phyloP scores from a whole-genome alignment of 2,888 invertebrate genomes.

The Aporophyla lueneburgensis region DNA sequence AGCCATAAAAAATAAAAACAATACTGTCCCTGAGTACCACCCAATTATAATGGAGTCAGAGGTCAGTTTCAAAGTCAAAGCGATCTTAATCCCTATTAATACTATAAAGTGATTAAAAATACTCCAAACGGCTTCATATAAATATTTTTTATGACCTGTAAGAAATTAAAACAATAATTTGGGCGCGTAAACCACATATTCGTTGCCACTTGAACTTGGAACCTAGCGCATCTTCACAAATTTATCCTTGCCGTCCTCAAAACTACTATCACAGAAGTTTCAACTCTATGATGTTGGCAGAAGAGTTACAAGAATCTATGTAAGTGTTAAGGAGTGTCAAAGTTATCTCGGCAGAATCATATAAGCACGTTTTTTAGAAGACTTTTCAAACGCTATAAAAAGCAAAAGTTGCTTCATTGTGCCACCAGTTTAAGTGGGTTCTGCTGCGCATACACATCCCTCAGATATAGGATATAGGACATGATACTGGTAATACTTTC shows the following conservation, averaged over 20 bases:
- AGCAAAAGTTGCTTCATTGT: constrained; percentile 77
- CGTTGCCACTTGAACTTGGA: constrained; percentile 77
- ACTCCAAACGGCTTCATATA: constrained; percentile 16
- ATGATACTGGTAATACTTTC: constrained; percentile 82
- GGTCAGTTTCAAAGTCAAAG: constrained; percentile 46
- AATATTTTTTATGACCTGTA: constrained; percentile 53
- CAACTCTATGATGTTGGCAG: constrained; percentile 50
- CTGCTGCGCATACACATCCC: constrained; percentile 76
- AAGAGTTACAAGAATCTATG: constrained; percentile 33
- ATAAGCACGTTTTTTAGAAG: constrained; percentile 85
- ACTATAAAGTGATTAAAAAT: constrained; percentile 16
- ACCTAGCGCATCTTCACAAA: constrained; percentile 75
- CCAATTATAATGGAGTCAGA: constrained; percentile 16
- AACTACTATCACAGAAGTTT: constrained; percentile 23
- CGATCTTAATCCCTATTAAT: constrained; percentile 26
- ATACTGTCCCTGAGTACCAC: constrained; percentile 37
- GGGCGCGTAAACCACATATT: constrained; percentile 70
- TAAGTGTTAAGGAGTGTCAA: constrained; percentile 52
- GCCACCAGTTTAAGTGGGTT: constrained; percentile 81
- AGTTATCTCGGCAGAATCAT: constrained; percentile 69
- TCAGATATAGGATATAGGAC: constrained; percentile 68
- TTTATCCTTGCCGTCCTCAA: constrained; percentile 23
- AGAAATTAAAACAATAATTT: constrained; percentile 74
- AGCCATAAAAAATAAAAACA: too few relatives aligned
- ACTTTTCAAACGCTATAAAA: constrained; percentile 85